Evolutionary conservation across 1,140 invertebrate genomes (phyloP).

Genomic region (Aphaenogaster rudis): DNA sequence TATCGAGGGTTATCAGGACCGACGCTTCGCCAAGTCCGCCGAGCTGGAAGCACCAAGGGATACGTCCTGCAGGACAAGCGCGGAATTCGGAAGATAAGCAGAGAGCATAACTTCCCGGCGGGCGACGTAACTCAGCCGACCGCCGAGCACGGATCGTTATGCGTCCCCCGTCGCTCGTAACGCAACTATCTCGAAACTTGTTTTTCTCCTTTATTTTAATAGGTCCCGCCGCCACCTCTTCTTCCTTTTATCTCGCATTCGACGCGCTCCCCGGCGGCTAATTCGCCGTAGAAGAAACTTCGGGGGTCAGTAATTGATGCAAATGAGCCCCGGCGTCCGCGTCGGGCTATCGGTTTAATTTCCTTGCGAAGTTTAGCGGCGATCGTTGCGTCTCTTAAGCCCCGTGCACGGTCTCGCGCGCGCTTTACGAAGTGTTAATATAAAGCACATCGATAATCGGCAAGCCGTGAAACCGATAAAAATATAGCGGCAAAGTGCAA

Average conservation of each 20-base stretch:
- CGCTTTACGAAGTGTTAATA: conserved; percentile 61
- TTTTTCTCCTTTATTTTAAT: conserved; percentile 85
- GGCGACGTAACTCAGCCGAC: conserved; percentile 81
- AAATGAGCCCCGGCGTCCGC: conserved; percentile 77
- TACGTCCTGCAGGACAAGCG: conserved; percentile 75
- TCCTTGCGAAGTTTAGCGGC: conserved; percentile 66
- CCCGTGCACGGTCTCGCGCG: not conserved
- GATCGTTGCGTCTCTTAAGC: conserved; percentile 62
- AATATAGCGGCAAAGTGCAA: not conserved
- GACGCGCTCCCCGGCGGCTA: conserved; percentile 81
- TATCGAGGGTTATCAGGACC: conserved; percentile 47
- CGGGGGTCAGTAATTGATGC: conserved; percentile 83
- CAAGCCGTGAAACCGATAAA: not conserved
- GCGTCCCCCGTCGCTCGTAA: conserved; percentile 85
- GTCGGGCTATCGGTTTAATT: conserved; percentile 75
- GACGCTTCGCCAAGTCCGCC: conserved; percentile 66
- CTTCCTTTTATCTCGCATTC: conserved; percentile 81
- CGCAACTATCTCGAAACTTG: conserved; percentile 85
- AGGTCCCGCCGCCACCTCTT: conserved; percentile 76
- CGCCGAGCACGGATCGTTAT: conserved; percentile 83
- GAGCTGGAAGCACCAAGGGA: conserved; percentile 76
- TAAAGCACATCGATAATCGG: conserved; percentile 54
- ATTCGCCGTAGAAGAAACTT: conserved; percentile 82
- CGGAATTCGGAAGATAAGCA: conserved; percentile 84
- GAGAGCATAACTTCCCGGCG: conserved; percentile 81